Conservation (phyloP, 2,797 vertebrate species). For the Tangara arthus region DNA sequence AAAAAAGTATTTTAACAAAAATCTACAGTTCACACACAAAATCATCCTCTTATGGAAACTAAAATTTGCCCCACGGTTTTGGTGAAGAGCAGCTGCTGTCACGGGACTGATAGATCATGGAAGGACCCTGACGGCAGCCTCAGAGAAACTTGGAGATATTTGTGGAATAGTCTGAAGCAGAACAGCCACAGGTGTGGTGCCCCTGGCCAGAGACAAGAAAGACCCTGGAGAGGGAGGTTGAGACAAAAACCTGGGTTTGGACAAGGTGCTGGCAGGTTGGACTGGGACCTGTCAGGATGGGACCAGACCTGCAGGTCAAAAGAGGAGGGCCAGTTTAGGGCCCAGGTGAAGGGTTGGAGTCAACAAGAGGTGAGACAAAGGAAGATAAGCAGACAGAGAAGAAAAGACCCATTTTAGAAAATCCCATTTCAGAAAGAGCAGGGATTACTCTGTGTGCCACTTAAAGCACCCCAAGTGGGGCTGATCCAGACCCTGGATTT, state of each 20-base stretch:
- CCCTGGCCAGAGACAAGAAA: not conserved
- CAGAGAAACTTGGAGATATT: not conserved
- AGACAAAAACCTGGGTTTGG: not conserved
- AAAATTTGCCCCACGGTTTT: not conserved
- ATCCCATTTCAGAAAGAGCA: not conserved
- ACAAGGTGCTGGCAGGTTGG: rapidly evolving
- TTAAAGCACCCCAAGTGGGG: not conserved
- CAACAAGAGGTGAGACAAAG: not conserved
- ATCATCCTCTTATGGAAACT: not conserved
- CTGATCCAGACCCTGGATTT: rapidly evolving
- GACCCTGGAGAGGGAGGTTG: not conserved
- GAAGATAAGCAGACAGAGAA: not conserved
- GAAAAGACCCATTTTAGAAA: not conserved
- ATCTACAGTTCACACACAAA: not conserved
- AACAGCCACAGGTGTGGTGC: not conserved
- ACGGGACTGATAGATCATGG: not conserved
- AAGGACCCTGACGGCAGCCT: not conserved
- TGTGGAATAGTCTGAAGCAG: not conserved
- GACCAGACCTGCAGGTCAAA: not conserved
- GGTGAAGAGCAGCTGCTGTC: not conserved
- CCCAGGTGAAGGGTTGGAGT: not conserved
- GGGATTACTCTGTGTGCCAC: not conserved
- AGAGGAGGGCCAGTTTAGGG: not conserved
- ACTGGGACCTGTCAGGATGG: not conserved
- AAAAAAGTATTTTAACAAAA: not conserved